These are phyloP conservation scores for Corythoichthys intestinalis DNA, from an alignment of 2,113 vertebrate species.

Conservation along the genomic window DNA sequence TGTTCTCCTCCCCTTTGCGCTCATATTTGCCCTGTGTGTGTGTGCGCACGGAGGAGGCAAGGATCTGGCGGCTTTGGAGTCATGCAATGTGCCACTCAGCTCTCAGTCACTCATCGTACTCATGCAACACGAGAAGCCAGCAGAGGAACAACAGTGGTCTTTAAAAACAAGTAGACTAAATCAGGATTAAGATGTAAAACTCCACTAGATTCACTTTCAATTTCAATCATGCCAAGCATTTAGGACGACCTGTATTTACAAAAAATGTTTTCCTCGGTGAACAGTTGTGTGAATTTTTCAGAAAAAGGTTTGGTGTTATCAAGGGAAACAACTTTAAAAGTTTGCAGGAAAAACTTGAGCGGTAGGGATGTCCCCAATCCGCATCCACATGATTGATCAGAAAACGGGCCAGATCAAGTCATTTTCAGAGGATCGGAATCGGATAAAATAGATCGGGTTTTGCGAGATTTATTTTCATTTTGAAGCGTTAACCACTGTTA, in stretches of 20 bases:
- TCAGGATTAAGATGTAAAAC: not conserved
- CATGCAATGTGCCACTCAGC: constrained; percentile 69
- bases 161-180: constrained; percentile 24
- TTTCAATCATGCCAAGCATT: not conserved
- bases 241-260: too few relatives aligned
- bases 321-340: too few relatives aligned
- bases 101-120: constrained; percentile 49
- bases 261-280: too few relatives aligned
- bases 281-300: not conserved
- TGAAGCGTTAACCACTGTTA: too few relatives aligned
- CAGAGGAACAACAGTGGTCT: constrained; percentile 23
- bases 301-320: too few relatives aligned
- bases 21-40: constrained; percentile 59
- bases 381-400: too few relatives aligned
- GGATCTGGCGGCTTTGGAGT: constrained; percentile 68
- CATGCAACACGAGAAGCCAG: constrained; percentile 53
- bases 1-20: constrained; percentile 27
- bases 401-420: too few relatives aligned
- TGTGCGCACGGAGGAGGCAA: constrained; percentile 47
- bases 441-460: too few relatives aligned
- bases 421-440: too few relatives aligned
- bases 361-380: too few relatives aligned
- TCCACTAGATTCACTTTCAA: not conserved
- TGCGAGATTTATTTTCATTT: too few relatives aligned
- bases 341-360: too few relatives aligned